Percentiles rank a stretch among this genome's conserved stretches.
These are phyloP conservation scores for Anarhynchus alexandrinus DNA, from an alignment of 2,113 vertebrate genomes.

Conservation along the genomic window DNA sequence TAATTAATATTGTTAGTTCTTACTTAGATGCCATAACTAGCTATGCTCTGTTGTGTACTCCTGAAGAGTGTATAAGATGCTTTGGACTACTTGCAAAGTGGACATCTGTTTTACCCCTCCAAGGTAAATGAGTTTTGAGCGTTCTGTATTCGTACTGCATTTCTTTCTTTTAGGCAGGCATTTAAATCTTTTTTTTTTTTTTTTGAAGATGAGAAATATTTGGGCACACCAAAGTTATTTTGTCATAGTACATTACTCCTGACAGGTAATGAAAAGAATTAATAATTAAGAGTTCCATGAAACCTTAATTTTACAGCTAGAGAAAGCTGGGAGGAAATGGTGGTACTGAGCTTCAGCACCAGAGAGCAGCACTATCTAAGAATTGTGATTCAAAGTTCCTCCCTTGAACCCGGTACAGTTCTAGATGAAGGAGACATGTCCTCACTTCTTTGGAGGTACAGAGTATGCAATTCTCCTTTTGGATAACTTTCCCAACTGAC, in stretches of 20 bases:
- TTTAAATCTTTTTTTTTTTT: background rate
- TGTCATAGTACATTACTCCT: background rate
- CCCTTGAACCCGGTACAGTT: background rate
- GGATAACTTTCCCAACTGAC: background rate
- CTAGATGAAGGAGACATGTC: background rate
- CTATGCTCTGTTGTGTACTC: background rate
- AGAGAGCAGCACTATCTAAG: constrained; percentile 64
- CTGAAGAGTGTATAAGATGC: background rate
- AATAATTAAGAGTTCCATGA: background rate
- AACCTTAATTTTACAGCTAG: background rate
- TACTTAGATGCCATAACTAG: background rate
- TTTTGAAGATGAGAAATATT: background rate
- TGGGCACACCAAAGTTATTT: background rate
- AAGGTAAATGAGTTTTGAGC: background rate
- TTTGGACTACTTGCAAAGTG: background rate
- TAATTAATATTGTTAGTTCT: background rate
- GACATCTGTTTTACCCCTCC: background rate
- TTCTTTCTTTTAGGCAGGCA: background rate
- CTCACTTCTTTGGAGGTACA: background rate
- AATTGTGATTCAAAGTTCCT: background rate
- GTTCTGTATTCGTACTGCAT: background rate
- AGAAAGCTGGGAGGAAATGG: background rate
- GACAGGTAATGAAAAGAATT: background rate
- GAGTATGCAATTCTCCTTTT: background rate
- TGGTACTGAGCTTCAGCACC: constrained; percentile 59